Conservation (phyloP, 1,140 invertebrate genomes). For the Drosophila pseudoananassae region DNA sequence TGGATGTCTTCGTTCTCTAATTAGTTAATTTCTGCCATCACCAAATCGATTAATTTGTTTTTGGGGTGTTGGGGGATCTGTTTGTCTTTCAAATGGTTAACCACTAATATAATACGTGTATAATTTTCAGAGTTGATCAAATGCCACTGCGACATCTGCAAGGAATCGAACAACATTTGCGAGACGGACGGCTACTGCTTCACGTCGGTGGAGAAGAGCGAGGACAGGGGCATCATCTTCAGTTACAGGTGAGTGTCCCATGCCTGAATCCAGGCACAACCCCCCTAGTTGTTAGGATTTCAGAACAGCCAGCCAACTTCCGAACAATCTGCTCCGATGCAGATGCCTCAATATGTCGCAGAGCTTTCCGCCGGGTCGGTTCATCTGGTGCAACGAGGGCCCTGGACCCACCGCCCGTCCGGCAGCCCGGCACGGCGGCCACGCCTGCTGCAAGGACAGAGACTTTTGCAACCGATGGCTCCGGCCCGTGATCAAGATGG, state of each 20-base stretch:
- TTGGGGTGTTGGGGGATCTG: background rate
- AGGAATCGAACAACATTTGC: slow-evolving; percentile 92
- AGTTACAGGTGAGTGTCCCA: slow-evolving; percentile 89
- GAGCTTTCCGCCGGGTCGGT: slow-evolving; percentile 90
- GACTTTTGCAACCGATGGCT: slow-evolving; percentile 88
- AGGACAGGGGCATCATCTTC: slow-evolving; percentile 86
- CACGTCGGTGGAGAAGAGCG: slow-evolving; percentile 89
- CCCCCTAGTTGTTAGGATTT: slow-evolving; percentile 10
- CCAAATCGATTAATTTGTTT: slow-evolving; percentile 28
- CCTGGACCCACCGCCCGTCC: slow-evolving; percentile 78
- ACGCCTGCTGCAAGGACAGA: slow-evolving; percentile 86
- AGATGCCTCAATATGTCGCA: slow-evolving; percentile 89
- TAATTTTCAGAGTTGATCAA: slow-evolving; percentile 85
- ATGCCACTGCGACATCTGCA: slow-evolving; percentile 92
- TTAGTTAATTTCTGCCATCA: slow-evolving; percentile 43
- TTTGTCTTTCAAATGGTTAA: background rate
- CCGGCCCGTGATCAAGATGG: slow-evolving; percentile 62
- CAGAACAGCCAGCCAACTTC: slow-evolving; percentile 28
- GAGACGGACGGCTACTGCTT: slow-evolving; percentile 95
- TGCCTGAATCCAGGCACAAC: slow-evolving; percentile 8
- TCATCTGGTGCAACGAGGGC: slow-evolving; percentile 86
- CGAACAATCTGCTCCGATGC: slow-evolving; percentile 15
- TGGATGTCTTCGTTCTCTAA: slow-evolving; percentile 32
- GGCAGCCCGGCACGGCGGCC: slow-evolving; percentile 62
- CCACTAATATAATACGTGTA: background rate